phyloP scores from a whole-genome alignment of 2,113 vertebrate species.

The Hippocampus guttulatus region DNA sequence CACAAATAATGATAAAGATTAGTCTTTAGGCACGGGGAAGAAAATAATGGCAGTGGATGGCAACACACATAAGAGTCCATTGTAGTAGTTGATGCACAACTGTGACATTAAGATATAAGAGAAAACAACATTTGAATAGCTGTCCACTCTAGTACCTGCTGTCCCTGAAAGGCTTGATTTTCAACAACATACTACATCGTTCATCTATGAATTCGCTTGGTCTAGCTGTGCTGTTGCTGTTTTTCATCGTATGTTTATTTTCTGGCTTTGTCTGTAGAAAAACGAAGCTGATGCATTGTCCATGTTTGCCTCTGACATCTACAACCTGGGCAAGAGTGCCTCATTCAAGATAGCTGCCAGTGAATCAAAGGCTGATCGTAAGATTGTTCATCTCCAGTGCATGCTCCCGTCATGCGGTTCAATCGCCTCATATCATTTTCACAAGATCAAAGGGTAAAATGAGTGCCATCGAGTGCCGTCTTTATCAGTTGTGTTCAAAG shows the following conservation, averaged over 20 bases:
- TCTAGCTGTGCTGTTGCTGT: neutral
- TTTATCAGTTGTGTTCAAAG: neutral
- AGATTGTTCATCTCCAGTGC: constrained; percentile 5
- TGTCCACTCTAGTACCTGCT: no score
- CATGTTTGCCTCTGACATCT: constrained; percentile 74
- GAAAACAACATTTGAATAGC: no score
- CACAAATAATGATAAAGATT: no score
- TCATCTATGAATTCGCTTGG: no score
- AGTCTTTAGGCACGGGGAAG: no score
- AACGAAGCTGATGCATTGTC: constrained; percentile 81
- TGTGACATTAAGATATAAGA: no score
- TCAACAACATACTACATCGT: no score
- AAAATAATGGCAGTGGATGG: no score
- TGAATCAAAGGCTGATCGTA: constrained; percentile 76
- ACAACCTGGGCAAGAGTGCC: constrained; percentile 73
- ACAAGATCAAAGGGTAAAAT: neutral
- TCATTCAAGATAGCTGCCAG: constrained; percentile 82
- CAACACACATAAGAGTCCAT: no score
- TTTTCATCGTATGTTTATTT: neutral
- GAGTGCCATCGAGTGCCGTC: neutral
- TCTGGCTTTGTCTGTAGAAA: constrained; percentile 57
- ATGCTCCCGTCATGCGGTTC: neutral
- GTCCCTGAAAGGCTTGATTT: no score
- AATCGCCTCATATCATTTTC: neutral
- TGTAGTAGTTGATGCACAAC: no score